phyloP scores from a whole-genome alignment of 2,113 vertebrate genomes.

The Willisornis vidua region DNA sequence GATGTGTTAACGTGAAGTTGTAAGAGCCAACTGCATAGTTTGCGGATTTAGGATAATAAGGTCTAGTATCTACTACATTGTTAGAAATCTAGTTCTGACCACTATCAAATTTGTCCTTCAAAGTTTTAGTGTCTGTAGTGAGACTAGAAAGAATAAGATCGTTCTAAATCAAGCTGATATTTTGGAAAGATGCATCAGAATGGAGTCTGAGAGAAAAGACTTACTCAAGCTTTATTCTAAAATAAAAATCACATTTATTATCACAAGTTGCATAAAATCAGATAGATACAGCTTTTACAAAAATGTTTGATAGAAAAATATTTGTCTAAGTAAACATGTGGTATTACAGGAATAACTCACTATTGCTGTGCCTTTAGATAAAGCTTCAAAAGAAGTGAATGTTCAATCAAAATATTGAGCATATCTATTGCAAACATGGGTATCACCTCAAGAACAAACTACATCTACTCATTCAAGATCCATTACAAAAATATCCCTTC shows the following conservation, averaged over 20 bases:
- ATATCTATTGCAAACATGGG: conserved; percentile 51
- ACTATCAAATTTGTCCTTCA: neutral
- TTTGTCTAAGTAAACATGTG: conserved; percentile 62
- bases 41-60: neutral
- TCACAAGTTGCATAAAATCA: conserved; percentile 82
- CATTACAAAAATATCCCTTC: conserved; percentile 17
- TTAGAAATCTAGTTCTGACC: neutral
- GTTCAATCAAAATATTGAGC: conserved; percentile 49
- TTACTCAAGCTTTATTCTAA: conserved; percentile 73
- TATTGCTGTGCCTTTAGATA: conserved; percentile 76
- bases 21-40: neutral
- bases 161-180: neutral
- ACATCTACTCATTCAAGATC: conserved; percentile 5
- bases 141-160: neutral
- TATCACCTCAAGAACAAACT: conserved; percentile 31
- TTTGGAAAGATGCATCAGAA: neutral
- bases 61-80: neutral
- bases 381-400: conserved; percentile 74
- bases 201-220: neutral
- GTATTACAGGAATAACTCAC: conserved; percentile 70
- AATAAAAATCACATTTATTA: conserved; percentile 84
- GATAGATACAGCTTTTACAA: conserved; percentile 78
- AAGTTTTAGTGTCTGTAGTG: neutral
- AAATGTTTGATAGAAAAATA: conserved; percentile 82
- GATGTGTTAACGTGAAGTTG: neutral